Evolutionary conservation across 2,797 vertebrate species (phyloP), one percentile per base, ranked within the genome.

Genomic region (Echiichthys vipera): DNA sequence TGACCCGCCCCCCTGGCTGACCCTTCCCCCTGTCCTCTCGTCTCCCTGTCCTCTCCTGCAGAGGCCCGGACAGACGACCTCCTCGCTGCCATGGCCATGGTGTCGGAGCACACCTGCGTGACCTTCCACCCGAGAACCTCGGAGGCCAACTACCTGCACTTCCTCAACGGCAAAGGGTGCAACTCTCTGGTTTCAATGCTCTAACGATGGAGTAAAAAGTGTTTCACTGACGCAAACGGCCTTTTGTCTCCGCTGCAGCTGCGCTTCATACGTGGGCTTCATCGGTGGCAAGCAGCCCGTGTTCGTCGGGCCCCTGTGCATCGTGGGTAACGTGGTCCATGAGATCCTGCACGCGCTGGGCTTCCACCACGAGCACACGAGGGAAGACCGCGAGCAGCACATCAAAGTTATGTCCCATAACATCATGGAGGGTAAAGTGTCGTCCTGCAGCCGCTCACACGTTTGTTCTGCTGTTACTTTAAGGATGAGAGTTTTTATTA

Each of bases 331-430:
- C 69, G 80, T 95, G n/a, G 74, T 40, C 10, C 94, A 95, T 0
- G 93, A 95, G 87, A 2, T 94, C 1, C 83, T 95, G 12, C 94
- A 94, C 18, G 54, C 90, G 1, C 70, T 94, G 66, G 92, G 93
- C 2, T 89, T 93, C 65, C 14, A 86, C 36, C 93, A 95, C 1
- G 94, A 95, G 39, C 94, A 95, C 69, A 92, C 90, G 0, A 84
- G 93, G 45, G 0, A 0, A 0, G 94, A 95, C 84, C 87, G 92
- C 0, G 80, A 55, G 0, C 0, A 77, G 0, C 13, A 86, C 73
- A 45, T 95, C 72, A 50, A 5, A 0, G 0, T 95, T 2, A 0
- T 85, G 0, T 0, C 10, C 0, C 0, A 46, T 0, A 94, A 95
- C 59, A 89, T 94, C 15, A 71, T 84, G 5, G 0, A 39, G 53